Conservation (phyloP, 2,888 invertebrate genomes). For the Phlogophora meticulosa region DNA sequence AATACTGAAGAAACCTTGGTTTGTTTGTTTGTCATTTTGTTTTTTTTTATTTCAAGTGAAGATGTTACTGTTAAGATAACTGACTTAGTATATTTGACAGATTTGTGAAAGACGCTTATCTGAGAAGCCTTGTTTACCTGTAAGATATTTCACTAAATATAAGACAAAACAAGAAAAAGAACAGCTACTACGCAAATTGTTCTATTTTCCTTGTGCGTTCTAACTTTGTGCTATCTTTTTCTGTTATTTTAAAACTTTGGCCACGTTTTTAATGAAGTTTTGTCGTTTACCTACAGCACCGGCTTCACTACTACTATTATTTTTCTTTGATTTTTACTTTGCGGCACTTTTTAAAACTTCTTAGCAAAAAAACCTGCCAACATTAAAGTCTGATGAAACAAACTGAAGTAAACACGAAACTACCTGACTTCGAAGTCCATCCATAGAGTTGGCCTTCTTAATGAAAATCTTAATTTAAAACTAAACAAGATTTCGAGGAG, state of each 20-base stretch:
- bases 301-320: not conserved
- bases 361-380: conserved; percentile 3
- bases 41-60: not conserved
- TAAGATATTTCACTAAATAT: not conserved
- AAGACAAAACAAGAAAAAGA: not conserved
- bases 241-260: not conserved
- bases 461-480: conserved; percentile 65
- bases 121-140: not conserved
- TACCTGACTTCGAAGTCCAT: conserved; percentile 43
- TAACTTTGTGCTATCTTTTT: not conserved
- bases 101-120: not conserved
- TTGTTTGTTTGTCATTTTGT: conserved; percentile 1
- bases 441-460: conserved; percentile 52
- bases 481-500: conserved; percentile 57
- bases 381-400: conserved; percentile 20
- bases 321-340: not conserved
- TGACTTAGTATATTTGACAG: not conserved
- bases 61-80: not conserved
- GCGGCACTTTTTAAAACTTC: conserved; percentile 13
- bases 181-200: not conserved
- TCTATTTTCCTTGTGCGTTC: not conserved
- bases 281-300: not conserved
- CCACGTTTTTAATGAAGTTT: conserved; percentile 11
- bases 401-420: conserved; percentile 40
- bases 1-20: conserved; percentile 9